Conservation (phyloP, 2,113 vertebrate genomes). For the Ursus arctos region DNA sequence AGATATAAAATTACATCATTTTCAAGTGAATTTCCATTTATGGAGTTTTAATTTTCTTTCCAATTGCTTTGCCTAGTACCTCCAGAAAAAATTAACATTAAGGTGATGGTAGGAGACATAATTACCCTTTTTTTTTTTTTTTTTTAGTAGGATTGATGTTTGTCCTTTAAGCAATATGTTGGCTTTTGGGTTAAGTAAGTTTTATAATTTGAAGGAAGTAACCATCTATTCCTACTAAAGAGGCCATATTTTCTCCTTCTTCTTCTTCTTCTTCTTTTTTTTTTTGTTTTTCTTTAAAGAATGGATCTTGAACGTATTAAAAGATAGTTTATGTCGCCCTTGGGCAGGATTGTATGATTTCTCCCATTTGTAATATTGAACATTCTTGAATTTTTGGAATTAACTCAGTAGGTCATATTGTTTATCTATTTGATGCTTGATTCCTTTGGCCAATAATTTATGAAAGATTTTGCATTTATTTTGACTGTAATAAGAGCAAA, state of each 20-base stretch:
- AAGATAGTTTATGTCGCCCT: background rate
- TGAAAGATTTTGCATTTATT: background rate
- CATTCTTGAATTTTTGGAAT: background rate
- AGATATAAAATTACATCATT: background rate
- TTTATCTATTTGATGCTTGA: background rate
- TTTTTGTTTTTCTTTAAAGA: background rate
- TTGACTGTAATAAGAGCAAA: background rate
- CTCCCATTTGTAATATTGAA: background rate
- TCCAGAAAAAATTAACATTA: background rate
- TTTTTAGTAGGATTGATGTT: background rate
- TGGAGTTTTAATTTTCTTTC: constrained; percentile 1
- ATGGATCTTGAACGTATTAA: background rate
- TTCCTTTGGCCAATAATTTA: background rate
- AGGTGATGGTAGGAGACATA: background rate
- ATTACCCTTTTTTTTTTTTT: background rate
- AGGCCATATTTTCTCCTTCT: background rate
- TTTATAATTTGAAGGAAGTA: background rate
- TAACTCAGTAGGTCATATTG: background rate
- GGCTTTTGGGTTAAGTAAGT: background rate
- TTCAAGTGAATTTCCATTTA: background rate
- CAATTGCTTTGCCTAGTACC: background rate
- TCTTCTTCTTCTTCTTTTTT: background rate
- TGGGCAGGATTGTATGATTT: background rate
- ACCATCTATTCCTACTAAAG: background rate
- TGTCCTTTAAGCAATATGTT: background rate